Conservation (phyloP, 2,888 invertebrate genomes). For the Hetaerina titia region DNA sequence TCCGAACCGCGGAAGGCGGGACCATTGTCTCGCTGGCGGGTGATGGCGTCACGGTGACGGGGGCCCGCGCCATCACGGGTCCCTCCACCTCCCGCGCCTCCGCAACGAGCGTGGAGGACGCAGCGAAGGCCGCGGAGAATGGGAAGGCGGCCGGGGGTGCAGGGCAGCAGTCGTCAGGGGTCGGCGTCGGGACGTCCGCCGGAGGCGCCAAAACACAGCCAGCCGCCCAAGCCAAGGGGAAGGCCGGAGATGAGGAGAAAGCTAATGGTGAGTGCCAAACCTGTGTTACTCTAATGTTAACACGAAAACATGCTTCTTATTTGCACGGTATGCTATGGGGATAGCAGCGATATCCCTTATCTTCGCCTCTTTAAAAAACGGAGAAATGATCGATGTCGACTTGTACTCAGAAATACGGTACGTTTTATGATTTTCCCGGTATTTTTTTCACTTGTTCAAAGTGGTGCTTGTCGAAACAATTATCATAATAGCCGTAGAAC, state of each 20-base stretch:
- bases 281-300: too few species aligned
- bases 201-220: neutral
- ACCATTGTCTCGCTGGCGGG: constrained; percentile 37
- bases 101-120: neutral
- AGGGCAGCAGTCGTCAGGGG: neutral
- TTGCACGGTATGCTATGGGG: too few species aligned
- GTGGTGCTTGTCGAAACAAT: too few species aligned
- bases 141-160: neutral
- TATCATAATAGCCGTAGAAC: too few species aligned
- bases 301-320: too few species aligned
- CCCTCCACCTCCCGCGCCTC: neutral
- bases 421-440: too few species aligned
- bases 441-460: too few species aligned
- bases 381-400: too few species aligned
- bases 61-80: constrained; percentile 46
- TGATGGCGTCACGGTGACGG: constrained; percentile 47
- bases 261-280: neutral
- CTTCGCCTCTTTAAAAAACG: too few species aligned
- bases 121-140: constrained; percentile 4
- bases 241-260: constrained; percentile 21
- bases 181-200: neutral
- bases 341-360: too few species aligned
- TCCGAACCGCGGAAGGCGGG: constrained; percentile 37
- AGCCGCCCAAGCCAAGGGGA: neutral
- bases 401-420: too few species aligned